Evolutionary conservation across 1,140 invertebrate species (phyloP).

Genomic region (Listronotus oregonensis): DNA sequence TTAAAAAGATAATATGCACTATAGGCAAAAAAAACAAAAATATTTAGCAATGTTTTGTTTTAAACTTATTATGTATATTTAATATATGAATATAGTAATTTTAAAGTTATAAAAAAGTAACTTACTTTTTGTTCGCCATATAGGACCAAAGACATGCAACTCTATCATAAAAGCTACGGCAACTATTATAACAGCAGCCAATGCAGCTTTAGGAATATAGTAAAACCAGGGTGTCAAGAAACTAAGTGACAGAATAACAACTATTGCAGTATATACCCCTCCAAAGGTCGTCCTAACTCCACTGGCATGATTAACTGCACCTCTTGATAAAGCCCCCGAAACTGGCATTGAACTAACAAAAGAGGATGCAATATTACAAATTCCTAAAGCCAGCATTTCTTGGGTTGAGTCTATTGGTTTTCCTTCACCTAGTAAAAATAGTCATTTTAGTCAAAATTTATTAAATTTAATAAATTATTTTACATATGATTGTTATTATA

Average conservation of each 20-base stretch:
- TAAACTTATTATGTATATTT: too few species aligned
- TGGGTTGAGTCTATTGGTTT: conserved; percentile 72
- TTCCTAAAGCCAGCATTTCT: conserved; percentile 79
- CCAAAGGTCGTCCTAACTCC: conserved; percentile 81
- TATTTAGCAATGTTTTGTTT: too few species aligned
- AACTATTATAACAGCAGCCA: conserved; percentile 83
- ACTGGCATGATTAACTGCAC: conserved; percentile 85
- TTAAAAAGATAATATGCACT: too few species aligned
- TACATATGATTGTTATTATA: too few species aligned
- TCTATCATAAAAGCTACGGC: conserved; percentile 91
- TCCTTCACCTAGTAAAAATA: conserved; percentile 48
- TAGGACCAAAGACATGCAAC: conserved; percentile 73
- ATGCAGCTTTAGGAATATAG: conserved; percentile 78
- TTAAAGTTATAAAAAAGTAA: conserved; percentile 12
- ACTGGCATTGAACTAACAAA: conserved; percentile 87
- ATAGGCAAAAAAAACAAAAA: too few species aligned
- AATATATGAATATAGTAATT: too few species aligned
- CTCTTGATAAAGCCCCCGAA: conserved; percentile 80
- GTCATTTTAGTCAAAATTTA: too few species aligned
- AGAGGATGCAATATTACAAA: conserved; percentile 82
- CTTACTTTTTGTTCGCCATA: conserved; percentile 81
- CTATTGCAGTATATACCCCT: conserved; percentile 77
- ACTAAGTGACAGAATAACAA: conserved; percentile 75
- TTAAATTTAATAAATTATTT: too few species aligned
- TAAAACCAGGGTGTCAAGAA: conserved; percentile 85